Evolutionary conservation across 1,140 invertebrate species (phyloP), one percentile per base, ranked within the genome.

Genomic region (Telenomus remus): DNA sequence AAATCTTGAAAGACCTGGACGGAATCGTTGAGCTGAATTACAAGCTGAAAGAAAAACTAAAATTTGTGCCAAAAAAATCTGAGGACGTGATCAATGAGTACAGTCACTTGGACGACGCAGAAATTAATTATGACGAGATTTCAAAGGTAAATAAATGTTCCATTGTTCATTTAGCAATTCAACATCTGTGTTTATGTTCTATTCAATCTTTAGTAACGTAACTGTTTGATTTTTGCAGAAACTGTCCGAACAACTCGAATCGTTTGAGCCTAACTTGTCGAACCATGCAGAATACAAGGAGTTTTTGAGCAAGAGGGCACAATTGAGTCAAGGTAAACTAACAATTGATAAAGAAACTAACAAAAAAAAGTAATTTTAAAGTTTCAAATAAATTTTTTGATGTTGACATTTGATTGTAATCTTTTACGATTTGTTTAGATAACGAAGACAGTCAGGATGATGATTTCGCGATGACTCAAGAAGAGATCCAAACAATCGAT

Each of bases 401-500:
- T 56, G 44, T 13, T 8, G 15, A 44, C n/a, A 2, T n/a, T 13
- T 39, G n/a, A 39, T 39, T 39, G 1, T n/a, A 39, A 68, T 27
- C 1, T 27, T 6, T 27, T 6, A 27, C 6, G 2, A 27, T 27
- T 27, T 27, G 1, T 6, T 27, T 27, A 27, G 19, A 27, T 3
- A 27, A 27, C 19, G 19, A 1, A 3, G 1, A 1, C 2, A 13
- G 54, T 0, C 83, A 42, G n/a, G 55, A 85, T 43, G 78, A 55
- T 11, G 87, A 87, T 42, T 12, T 88, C 8, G 57, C 68, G 48
- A 13, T 85, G 12, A 80, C 70, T 14, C 43, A 79, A 39, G 65
- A 68, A 7, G 56, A 74, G 0, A 51, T 86, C 13, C 87, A 82
- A 59, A 54, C 84, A 0, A 87, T 91, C 49, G 90, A 91, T 82